Evolutionary conservation across 2,888 invertebrate genomes (phyloP).

Genomic region (Mesoligia furuncula): DNA sequence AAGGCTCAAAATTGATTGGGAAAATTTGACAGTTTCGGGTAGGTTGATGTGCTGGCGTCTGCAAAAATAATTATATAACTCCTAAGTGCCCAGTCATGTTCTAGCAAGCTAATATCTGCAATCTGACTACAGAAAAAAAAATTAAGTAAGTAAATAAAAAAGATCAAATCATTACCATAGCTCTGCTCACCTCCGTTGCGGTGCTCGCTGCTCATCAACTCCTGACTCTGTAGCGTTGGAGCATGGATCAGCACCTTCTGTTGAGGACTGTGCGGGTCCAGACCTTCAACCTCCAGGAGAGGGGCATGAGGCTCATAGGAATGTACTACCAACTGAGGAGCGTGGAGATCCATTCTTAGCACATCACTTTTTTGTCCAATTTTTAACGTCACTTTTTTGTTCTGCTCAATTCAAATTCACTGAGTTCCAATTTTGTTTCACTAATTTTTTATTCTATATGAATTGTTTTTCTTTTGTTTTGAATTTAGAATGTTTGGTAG

Average conservation of each 20-base stretch:
- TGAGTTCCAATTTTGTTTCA: constrained; percentile 16
- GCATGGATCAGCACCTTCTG: constrained; percentile 88
- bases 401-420: constrained; percentile 17
- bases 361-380: constrained; percentile 66
- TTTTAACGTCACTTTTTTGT: constrained; percentile 32
- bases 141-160: constrained; percentile 1
- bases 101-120: background rate
- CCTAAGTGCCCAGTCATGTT: no score
- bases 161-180: constrained; percentile 31
- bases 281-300: constrained; percentile 85
- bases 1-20: no score
- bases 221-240: constrained; percentile 84
- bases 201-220: constrained; percentile 84
- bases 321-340: constrained; percentile 85
- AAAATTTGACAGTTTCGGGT: no score
- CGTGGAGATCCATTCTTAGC: constrained; percentile 85
- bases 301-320: constrained; percentile 88
- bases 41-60: no score
- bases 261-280: constrained; percentile 88
- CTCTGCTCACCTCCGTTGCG: constrained; percentile 84
- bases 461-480: constrained; percentile 11
- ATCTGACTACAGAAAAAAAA: background rate
- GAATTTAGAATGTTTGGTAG: constrained; percentile 37
- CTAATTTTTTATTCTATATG: background rate
- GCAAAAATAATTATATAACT: no score